Percentiles rank a stretch among this genome's conserved stretches.
Evolutionary conservation across 2,888 invertebrate genomes (phyloP).

Genomic region (Brenthis daphne): DNA sequence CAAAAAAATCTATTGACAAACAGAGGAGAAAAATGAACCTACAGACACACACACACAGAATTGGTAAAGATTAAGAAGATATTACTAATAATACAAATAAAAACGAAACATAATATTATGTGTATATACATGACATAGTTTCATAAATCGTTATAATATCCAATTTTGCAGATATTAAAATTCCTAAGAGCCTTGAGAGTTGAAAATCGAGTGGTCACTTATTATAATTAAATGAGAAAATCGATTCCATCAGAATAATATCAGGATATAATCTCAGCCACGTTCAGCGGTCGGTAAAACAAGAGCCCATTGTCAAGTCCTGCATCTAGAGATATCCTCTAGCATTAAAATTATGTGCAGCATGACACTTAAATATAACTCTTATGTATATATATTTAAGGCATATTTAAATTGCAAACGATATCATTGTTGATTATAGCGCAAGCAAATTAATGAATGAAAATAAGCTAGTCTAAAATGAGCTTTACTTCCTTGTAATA

Average conservation of each 20-base stretch:
- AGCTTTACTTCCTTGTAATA: conserved; percentile 8
- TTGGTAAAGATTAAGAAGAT: no score
- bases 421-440: conserved; percentile 35
- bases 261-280: conserved; percentile 40
- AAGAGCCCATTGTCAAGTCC: conserved; percentile 74
- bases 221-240: conserved; percentile 38
- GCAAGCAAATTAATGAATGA: conserved; percentile 40
- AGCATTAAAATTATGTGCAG: conserved; percentile 45
- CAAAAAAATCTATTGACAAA: no score
- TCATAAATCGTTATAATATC: not conserved
- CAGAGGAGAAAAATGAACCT: no score
- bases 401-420: conserved; percentile 17
- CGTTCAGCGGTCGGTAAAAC: conserved; percentile 74
- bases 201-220: conserved; percentile 31
- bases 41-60: no score
- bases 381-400: conserved; percentile 32
- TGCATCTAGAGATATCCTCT: conserved; percentile 66
- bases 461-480: conserved; percentile 3
- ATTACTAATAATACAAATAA: no score
- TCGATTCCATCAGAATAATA: conserved; percentile 38
- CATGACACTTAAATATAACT: conserved; percentile 41
- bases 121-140: not conserved
- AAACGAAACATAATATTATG: no score
- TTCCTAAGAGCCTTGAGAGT: not conserved
- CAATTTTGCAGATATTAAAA: conserved; percentile 7